Base-by-base conservation (phyloP, 2,797 vertebrate species). In the Esox lucius region DNA sequence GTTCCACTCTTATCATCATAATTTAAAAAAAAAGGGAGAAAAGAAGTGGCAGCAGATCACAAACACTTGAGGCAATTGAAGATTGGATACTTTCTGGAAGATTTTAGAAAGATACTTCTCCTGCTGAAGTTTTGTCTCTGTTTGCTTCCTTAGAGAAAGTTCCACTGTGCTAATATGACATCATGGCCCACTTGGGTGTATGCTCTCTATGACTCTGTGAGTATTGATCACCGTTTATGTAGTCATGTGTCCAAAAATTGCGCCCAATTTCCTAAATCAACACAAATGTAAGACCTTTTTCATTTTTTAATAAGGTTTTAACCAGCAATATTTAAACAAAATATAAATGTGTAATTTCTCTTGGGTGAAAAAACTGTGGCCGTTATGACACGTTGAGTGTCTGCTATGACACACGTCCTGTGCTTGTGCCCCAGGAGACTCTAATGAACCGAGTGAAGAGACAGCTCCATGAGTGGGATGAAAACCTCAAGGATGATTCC, bases 161-260 rank as follows among this genome's bases (percentile, higher is more conserved):
- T 97, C 81, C 93, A 93, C 81, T 95, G 96, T 94, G 97, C 98
- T 67, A 96, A 94, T 88, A 86, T 99, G 93, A 99, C 98, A 0
- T 95, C 95, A 0, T 99, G 98, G 98, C 98, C 98, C 9, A 93
- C 95, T 46, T 99, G 98, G 98, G 95, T 99, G 35, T 99, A 99
- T 31, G 94, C 96, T 3, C 93, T 99, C 1, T 99, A 99, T 75
- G 98, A 99, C 48, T 96, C 98, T 31, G 98, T 99, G 89, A 97
- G 98, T 96, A 80, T 76, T 61, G 67, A 78, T 3, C n/a, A 1
- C 31, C 22, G 70, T 0, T 77, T 76, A 71, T 73, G 53, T 77
- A 53, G 59, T 33, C 31, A 11, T 26, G 24, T 66, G 28, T 42
- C 39, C 42, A 42, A 39, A 42, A 3, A 42, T 6, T 39, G 5